Conservation (phyloP, 30 jellyfish, hydroid and myxozoan genomes). For the Aurelia sp. region DNA sequence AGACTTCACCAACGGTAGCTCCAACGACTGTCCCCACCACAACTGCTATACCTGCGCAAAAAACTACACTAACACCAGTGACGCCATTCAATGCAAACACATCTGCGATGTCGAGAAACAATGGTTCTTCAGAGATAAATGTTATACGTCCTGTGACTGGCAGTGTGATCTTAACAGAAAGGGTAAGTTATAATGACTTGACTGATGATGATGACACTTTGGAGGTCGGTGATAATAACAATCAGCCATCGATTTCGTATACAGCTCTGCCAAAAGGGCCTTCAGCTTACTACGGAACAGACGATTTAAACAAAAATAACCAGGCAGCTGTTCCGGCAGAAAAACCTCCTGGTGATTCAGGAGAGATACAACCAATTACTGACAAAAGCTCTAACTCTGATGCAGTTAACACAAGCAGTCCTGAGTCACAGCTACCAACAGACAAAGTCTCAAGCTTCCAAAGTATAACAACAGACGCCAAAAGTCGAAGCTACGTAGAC, state of each 20-base stretch:
- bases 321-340: neutral
- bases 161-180: slow-evolving; percentile 69
- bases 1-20: too few species aligned
- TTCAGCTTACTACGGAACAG: neutral
- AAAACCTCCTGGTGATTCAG: neutral
- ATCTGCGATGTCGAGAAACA: neutral
- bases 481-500: neutral
- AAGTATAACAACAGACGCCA: neutral
- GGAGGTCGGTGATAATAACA: neutral
- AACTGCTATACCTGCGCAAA: too few species aligned
- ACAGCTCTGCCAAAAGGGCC: neutral
- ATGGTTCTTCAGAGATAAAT: slow-evolving; percentile 5
- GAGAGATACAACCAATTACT: neutral
- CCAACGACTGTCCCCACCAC: too few species aligned
- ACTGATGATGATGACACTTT: slow-evolving; percentile 16
- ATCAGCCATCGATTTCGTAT: slow-evolving; percentile 15
- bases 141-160: slow-evolving; percentile 44
- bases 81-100: too few species aligned
- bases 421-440: neutral
- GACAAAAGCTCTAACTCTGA: too few species aligned
- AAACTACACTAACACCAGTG: too few species aligned
- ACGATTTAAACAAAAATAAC: too few species aligned
- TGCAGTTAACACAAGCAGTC: neutral
- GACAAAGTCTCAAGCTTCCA: neutral
- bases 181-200: slow-evolving; percentile 46